Conservation (phyloP, 2,797 vertebrate genomes). For the Gobio occitaniae region DNA sequence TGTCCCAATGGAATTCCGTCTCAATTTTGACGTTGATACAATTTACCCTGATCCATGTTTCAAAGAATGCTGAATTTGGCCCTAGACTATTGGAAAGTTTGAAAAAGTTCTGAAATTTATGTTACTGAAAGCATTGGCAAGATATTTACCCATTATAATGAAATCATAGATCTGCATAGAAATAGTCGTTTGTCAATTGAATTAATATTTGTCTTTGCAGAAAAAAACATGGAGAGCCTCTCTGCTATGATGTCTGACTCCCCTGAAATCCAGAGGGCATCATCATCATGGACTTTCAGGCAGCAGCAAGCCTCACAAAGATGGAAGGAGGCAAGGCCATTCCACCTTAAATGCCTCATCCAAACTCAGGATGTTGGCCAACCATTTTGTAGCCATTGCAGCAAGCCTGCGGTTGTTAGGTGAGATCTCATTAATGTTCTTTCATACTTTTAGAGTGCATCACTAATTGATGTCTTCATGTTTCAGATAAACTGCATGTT, state of each 20-base stretch:
- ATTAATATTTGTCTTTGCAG: conserved; percentile 25
- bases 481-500: conserved; percentile 9
- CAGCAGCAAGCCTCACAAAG: conserved; percentile 35
- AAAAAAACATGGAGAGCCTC: conserved; percentile 33
- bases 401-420: not conserved
- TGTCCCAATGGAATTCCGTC: not conserved
- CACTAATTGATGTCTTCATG: not conserved
- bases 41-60: not conserved
- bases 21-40: not conserved
- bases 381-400: conserved; percentile 2
- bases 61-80: not conserved
- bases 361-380: conserved; percentile 3
- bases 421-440: conserved; percentile 4
- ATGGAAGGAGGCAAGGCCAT: conserved; percentile 39
- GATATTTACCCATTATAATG: not conserved
- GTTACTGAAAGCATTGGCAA: not conserved
- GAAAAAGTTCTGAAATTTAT: not conserved
- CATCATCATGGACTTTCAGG: conserved; percentile 20
- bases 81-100: not conserved
- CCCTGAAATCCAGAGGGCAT: conserved; percentile 19
- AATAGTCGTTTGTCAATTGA: not conserved
- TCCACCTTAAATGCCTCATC: conserved; percentile 34
- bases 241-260: conserved; percentile 13
- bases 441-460: not conserved
- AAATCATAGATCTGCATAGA: not conserved